A percentile compares a stretch with the other conserved stretches of the same genome.
Conservation (phyloP, 1,140 invertebrate genomes). For the Antheraea mylitta region DNA sequence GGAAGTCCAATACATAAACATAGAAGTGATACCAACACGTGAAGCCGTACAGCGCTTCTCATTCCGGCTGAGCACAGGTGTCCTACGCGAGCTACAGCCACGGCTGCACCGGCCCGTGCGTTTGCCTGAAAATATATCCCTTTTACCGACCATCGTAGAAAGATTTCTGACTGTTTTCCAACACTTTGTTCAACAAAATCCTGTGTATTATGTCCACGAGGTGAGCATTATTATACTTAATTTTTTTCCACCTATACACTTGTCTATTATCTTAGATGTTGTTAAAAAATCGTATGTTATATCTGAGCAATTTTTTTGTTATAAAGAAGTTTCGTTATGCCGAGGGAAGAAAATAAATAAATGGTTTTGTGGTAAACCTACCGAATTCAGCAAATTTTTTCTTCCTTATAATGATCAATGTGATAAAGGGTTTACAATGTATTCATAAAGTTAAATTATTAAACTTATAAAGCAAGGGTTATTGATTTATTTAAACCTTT, state of each 20-base stretch:
- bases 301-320: too few species aligned
- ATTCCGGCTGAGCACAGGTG: conserved; percentile 87
- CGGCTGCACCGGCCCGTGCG: conserved; percentile 86
- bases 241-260: neutral
- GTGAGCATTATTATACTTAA: conserved; percentile 66
- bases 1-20: conserved; percentile 89
- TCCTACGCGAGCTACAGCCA: conserved; percentile 90
- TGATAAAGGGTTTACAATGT: too few species aligned
- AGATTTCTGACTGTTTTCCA: conserved; percentile 91
- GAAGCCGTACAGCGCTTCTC: conserved; percentile 80
- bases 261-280: too few species aligned
- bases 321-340: too few species aligned
- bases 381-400: too few species aligned
- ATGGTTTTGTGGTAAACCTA: too few species aligned
- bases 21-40: conserved; percentile 85
- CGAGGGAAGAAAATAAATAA: too few species aligned
- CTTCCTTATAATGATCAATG: too few species aligned
- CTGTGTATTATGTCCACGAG: conserved; percentile 82
- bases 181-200: conserved; percentile 86
- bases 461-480: too few species aligned
- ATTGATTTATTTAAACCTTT: too few species aligned
- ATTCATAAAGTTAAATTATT: too few species aligned
- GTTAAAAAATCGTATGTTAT: too few species aligned
- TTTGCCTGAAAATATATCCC: conserved; percentile 87
- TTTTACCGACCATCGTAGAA: conserved; percentile 89